phyloP scores from a whole-genome alignment of 2,888 invertebrate species.

The Platycnemis pennipes region DNA sequence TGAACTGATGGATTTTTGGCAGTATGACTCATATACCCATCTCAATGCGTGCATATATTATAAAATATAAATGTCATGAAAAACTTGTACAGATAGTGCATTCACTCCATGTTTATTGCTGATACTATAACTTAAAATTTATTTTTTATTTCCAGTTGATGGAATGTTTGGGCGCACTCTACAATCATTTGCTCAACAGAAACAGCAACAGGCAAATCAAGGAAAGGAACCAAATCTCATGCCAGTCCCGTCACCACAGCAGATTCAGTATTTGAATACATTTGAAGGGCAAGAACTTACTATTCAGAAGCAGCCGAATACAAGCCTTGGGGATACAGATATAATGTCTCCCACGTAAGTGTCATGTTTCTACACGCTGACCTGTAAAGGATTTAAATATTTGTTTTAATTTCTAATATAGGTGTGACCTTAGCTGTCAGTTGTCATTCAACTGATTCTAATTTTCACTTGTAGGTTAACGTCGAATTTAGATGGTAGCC shows the following conservation, averaged over 20 bases:
- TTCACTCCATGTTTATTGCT: too few relatives aligned
- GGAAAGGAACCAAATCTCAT: slow-evolving; percentile 93
- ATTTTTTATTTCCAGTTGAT: slow-evolving; percentile 79
- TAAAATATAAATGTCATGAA: too few relatives aligned
- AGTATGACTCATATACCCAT: too few relatives aligned
- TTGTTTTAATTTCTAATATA: slow-evolving; percentile 37
- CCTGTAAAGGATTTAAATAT: slow-evolving; percentile 49
- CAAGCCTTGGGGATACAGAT: slow-evolving; percentile 89
- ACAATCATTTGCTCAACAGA: slow-evolving; percentile 84
- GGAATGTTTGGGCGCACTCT: slow-evolving; percentile 85
- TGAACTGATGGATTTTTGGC: too few relatives aligned
- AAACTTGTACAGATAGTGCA: too few relatives aligned
- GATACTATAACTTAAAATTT: background rate
- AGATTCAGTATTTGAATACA: slow-evolving; percentile 96
- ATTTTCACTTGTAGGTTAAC: slow-evolving; percentile 77
- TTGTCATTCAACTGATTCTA: background rate
- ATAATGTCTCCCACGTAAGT: slow-evolving; percentile 89
- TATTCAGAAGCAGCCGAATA: slow-evolving; percentile 97
- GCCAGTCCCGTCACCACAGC: slow-evolving; percentile 98
- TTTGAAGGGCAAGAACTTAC: slow-evolving; percentile 98
- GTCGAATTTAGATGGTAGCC: slow-evolving; percentile 78
- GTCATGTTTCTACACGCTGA: slow-evolving; percentile 49
- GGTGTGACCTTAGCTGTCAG: slow-evolving; percentile 75
- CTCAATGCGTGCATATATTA: too few relatives aligned
- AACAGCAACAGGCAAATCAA: slow-evolving; percentile 78